Percentiles rank a stretch among this genome's conserved stretches.
Evolutionary conservation across 2,113 vertebrate genomes (phyloP).

Genomic region (Sterrhoptilus dennistouni): DNA sequence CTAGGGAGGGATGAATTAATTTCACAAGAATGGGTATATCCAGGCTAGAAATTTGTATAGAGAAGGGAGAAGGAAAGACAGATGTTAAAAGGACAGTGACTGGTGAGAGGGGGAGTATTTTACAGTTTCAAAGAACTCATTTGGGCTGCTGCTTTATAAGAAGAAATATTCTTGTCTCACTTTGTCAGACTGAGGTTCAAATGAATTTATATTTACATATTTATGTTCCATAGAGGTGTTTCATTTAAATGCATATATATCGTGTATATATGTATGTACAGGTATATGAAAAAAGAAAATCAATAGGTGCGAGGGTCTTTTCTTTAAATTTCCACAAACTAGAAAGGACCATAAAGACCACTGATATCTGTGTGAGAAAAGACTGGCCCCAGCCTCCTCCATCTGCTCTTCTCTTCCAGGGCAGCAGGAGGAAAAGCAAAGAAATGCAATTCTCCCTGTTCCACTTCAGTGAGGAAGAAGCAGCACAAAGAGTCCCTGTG

Average conservation of each 20-base stretch:
- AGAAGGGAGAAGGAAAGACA: neutral
- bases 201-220: neutral
- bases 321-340: neutral
- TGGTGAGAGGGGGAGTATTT: neutral
- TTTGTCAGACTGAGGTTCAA: neutral
- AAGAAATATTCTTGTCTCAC: neutral
- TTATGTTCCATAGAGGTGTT: neutral
- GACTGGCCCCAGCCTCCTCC: neutral
- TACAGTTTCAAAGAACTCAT: neutral
- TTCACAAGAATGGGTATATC: neutral
- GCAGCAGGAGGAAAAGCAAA: neutral
- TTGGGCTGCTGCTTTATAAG: neutral
- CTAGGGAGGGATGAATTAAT: neutral
- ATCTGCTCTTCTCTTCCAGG: neutral
- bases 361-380: neutral
- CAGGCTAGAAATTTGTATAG: neutral
- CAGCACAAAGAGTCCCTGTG: neutral
- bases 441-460: constrained; percentile 40
- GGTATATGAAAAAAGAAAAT: neutral
- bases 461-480: constrained; percentile 20
- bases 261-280: neutral
- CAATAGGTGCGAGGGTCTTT: neutral
- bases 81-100: neutral
- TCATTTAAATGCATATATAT: neutral
- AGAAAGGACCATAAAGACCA: neutral